Percentiles rank a stretch among this genome's conserved stretches.
Conservation (phyloP, 2,113 vertebrate genomes). For the Python bivittatus region DNA sequence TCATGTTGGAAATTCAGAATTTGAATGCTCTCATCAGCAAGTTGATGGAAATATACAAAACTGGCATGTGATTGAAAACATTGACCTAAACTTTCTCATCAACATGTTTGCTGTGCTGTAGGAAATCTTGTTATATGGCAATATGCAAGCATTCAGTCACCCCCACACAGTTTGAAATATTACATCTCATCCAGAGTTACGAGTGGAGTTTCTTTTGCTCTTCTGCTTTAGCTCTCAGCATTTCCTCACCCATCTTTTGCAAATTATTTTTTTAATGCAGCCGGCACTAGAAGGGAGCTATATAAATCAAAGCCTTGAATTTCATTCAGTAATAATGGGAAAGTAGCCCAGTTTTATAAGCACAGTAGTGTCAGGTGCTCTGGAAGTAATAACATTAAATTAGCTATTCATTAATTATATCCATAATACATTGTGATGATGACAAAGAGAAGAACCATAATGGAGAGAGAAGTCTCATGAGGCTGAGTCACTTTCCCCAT, state of each 20-base stretch:
- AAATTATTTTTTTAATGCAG: background rate
- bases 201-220: background rate
- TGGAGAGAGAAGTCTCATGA: background rate
- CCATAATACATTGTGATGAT: background rate
- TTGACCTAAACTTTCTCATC: background rate
- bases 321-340: background rate
- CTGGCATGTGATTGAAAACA: background rate
- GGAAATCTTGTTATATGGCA: background rate
- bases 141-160: background rate
- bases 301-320: constrained; percentile 11
- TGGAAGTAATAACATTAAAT: background rate
- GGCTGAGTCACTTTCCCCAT: background rate
- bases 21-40: background rate
- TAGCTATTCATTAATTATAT: background rate
- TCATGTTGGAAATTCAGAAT: background rate
- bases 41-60: background rate
- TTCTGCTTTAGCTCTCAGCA: too few species aligned
- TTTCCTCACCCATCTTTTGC: background rate
- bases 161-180: background rate
- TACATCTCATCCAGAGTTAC: background rate
- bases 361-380: background rate
- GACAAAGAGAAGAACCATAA: background rate
- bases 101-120: background rate
- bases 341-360: background rate
- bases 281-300: background rate